Conservation (phyloP, 2,113 vertebrate species). For the Prolemur simus region DNA sequence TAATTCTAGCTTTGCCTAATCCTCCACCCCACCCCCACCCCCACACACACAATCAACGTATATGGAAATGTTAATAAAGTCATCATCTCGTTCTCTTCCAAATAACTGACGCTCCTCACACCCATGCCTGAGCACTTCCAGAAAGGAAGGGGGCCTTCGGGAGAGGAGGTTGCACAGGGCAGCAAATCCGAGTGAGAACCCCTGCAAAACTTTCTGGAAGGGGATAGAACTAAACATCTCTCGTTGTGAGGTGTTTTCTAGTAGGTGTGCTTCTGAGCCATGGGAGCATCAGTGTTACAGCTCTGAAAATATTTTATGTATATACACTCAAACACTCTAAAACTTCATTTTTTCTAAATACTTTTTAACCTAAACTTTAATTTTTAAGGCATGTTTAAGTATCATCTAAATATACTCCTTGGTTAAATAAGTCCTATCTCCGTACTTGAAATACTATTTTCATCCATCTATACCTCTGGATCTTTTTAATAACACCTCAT, state of each 20-base stretch:
- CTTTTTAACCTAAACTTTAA: conserved; percentile 27
- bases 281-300: neutral
- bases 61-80: conserved; percentile 34
- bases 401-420: neutral
- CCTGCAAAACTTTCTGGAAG: neutral
- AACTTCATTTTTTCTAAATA: neutral
- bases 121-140: neutral
- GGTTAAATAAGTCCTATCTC: neutral
- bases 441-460: neutral
- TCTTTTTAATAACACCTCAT: neutral
- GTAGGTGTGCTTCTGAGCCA: neutral
- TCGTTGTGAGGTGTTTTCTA: neutral
- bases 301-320: neutral
- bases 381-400: neutral
- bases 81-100: neutral
- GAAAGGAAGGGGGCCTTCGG: neutral
- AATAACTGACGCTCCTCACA: neutral
- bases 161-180: neutral
- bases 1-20: conserved; percentile 51
- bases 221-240: neutral
- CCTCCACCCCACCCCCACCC: neutral
- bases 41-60: neutral
- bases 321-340: neutral
- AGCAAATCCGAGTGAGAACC: neutral
- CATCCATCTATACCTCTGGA: neutral